Conservation (phyloP, 1,140 invertebrate genomes). For the Periplaneta americana region DNA sequence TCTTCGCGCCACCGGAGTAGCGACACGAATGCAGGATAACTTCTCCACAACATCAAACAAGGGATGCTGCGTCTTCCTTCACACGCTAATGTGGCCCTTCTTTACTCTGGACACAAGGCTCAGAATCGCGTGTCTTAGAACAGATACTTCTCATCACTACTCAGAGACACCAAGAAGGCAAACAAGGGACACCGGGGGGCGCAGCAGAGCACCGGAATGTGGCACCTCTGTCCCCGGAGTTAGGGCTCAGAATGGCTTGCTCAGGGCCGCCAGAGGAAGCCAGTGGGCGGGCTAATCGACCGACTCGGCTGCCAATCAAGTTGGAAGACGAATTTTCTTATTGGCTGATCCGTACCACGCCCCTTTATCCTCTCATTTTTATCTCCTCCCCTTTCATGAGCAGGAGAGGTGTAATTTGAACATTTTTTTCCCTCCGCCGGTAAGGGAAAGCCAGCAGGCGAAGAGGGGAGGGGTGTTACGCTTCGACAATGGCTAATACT, state of each 20-base stretch:
- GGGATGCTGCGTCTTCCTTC: background rate
- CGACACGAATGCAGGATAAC: background rate
- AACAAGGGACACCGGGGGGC: background rate
- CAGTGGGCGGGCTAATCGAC: conserved; percentile 9
- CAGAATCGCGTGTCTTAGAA: background rate
- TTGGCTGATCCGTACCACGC: conserved; percentile 16
- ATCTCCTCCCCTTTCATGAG: conserved; percentile 4
- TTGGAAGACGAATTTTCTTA: conserved; percentile 9
- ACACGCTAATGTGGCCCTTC: background rate
- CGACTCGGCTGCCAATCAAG: conserved; percentile 10
- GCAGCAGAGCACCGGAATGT: background rate
- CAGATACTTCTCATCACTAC: background rate
- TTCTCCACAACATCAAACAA: background rate
- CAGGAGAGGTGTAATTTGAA: background rate
- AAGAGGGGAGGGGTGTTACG: background rate
- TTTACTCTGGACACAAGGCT: background rate
- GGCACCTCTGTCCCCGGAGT: background rate
- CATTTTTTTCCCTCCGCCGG: background rate
- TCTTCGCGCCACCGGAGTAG: background rate
- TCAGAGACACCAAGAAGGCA: background rate
- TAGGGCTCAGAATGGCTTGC: background rate
- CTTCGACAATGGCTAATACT: background rate
- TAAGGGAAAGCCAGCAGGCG: background rate
- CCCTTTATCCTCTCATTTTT: background rate
- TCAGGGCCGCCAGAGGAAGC: too few species aligned